A percentile compares a stretch with the other conserved stretches of the same genome.
Conservation (phyloP, 1,140 invertebrate species). For the Dryas iulia region DNA sequence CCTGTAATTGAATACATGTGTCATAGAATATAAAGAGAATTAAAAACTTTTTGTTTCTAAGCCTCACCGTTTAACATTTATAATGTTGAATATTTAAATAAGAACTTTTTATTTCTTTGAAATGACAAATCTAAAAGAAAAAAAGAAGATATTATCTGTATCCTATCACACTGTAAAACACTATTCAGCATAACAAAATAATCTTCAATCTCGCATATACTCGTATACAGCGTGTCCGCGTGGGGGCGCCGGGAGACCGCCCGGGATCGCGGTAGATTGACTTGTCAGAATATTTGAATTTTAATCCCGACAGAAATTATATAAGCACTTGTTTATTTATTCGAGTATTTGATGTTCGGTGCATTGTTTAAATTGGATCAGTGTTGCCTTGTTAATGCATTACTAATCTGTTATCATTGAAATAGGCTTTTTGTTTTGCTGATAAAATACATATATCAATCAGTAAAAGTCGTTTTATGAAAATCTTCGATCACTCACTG, state of each 20-base stretch:
- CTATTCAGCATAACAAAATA: slow-evolving; percentile 9
- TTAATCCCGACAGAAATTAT: slow-evolving; percentile 75
- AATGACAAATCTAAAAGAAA: not conserved
- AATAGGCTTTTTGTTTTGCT: not conserved
- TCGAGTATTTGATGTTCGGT: slow-evolving; percentile 43
- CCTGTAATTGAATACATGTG: no score
- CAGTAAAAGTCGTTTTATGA: no score
- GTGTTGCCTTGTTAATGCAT: not conserved
- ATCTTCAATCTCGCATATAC: slow-evolving; percentile 20
- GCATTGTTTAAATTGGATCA: slow-evolving; percentile 33
- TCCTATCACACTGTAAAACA: not conserved
- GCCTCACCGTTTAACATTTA: not conserved
- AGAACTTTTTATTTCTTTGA: not conserved
- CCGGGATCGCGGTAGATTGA: slow-evolving; percentile 74
- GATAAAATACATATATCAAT: no score
- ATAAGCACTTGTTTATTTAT: slow-evolving; percentile 74
- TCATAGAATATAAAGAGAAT: no score
- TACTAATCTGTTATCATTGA: not conserved
- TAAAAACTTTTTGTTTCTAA: not conserved
- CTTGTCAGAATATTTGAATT: slow-evolving; percentile 81
- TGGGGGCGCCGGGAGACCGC: slow-evolving; percentile 47
- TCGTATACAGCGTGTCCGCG: slow-evolving; percentile 20
- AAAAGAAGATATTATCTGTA: not conserved
- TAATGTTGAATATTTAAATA: not conserved
- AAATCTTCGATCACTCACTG: no score